Evolutionary conservation across 2,888 invertebrate genomes (phyloP).

Genomic region (Polyommatus icarus): DNA sequence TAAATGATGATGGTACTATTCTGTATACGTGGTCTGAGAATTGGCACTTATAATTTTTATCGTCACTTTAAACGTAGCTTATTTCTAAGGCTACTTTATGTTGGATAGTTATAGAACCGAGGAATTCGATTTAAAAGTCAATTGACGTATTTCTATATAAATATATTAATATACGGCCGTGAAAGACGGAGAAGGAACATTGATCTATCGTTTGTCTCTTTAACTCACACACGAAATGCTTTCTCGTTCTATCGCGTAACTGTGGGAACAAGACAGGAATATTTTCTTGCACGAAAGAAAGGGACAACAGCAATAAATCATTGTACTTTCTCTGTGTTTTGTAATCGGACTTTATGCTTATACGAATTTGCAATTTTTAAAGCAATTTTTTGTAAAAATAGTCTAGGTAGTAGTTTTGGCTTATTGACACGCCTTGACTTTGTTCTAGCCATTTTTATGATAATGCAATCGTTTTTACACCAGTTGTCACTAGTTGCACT

Average conservation of each 20-base stretch:
- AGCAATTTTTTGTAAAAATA: conserved; percentile 10
- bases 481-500: not conserved
- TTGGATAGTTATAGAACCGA: not conserved
- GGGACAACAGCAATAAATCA: not conserved
- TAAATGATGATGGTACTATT: conserved; percentile 29
- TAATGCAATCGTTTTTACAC: not conserved
- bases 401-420: not conserved
- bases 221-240: not conserved
- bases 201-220: not conserved
- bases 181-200: not conserved
- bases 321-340: not conserved
- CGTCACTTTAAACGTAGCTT: not conserved
- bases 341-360: not conserved
- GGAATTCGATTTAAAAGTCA: not conserved
- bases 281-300: not conserved
- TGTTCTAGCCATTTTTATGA: not conserved
- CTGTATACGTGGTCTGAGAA: conserved; percentile 7
- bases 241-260: not conserved
- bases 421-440: not conserved
- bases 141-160: not conserved
- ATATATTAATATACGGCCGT: not conserved
- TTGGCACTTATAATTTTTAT: not conserved
- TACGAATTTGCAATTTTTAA: not conserved
- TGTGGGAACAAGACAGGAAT: too few relatives aligned
- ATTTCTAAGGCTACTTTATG: not conserved